Conservation (phyloP, 2,113 vertebrate species). For the Pogonocichla stellata region DNA sequence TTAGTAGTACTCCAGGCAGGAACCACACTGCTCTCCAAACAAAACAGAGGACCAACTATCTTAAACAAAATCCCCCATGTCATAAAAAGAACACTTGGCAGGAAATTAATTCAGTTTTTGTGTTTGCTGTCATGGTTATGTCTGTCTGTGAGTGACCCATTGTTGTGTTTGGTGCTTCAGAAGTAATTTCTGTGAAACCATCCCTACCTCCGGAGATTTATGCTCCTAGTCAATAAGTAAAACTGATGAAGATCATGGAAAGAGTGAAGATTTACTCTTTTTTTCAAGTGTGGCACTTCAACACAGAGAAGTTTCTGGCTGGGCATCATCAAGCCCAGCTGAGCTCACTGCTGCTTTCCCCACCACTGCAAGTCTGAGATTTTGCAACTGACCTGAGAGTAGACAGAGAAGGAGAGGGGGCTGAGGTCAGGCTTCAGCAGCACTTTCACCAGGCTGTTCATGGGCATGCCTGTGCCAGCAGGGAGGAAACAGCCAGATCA, state of each 20-base stretch:
- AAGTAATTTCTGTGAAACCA: not conserved
- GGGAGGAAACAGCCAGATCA: not conserved
- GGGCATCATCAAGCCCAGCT: not conserved
- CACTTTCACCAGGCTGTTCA: not conserved
- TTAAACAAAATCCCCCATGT: not conserved
- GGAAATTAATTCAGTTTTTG: not conserved
- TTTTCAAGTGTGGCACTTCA: not conserved
- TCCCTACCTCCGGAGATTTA: not conserved
- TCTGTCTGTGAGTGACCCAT: not conserved
- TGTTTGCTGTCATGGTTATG: not conserved
- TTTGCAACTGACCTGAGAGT: not conserved
- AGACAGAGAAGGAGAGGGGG: not conserved
- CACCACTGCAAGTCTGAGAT: accelerated
- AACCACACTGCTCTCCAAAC: not conserved
- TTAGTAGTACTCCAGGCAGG: not conserved
- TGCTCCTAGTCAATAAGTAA: not conserved
- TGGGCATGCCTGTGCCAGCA: not conserved
- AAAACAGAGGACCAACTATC: not conserved
- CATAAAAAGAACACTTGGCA: not conserved
- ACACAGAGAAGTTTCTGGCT: not conserved
- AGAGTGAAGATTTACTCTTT: not conserved
- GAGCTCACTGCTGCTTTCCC: not conserved
- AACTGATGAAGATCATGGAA: not conserved
- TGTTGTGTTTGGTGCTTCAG: not conserved
- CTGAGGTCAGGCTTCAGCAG: not conserved